Percentiles rank a stretch among this genome's conserved stretches.
Evolutionary conservation across 2,113 vertebrate genomes (phyloP).

Genomic region (Podiceps cristatus): DNA sequence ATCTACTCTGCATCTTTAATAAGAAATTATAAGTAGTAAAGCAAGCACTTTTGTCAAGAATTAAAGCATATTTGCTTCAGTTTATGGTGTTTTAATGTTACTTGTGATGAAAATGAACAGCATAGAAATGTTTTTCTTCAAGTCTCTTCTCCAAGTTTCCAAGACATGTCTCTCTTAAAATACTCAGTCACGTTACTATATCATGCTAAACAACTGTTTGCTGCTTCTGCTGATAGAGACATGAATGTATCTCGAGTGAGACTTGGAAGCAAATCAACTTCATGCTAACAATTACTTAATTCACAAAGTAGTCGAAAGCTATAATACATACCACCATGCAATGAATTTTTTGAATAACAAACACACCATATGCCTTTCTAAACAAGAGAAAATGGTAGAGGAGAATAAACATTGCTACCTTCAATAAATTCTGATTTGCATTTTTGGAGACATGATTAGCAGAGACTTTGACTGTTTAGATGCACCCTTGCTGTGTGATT

Average conservation of each 20-base stretch:
- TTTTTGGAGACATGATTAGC: background rate
- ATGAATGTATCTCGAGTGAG: background rate
- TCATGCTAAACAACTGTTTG: background rate
- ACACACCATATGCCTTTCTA: background rate
- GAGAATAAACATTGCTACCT: background rate
- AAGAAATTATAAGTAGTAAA: background rate
- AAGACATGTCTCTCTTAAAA: background rate
- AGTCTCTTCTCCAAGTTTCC: background rate
- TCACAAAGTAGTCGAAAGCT: background rate
- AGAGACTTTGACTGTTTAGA: background rate
- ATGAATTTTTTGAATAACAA: background rate
- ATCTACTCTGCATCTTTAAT: background rate
- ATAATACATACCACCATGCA: fast-evolving
- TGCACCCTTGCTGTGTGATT: background rate
- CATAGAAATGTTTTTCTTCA: background rate
- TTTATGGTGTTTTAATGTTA: background rate
- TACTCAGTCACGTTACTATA: background rate
- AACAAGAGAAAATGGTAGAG: background rate
- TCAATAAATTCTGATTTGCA: background rate
- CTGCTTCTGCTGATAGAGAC: background rate
- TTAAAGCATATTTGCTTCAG: background rate
- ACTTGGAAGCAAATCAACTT: background rate
- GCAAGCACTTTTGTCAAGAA: background rate
- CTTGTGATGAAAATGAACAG: background rate
- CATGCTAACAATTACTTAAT: background rate